Evolutionary conservation across 2,888 invertebrate genomes (phyloP).

Genomic region (Apamea anceps): DNA sequence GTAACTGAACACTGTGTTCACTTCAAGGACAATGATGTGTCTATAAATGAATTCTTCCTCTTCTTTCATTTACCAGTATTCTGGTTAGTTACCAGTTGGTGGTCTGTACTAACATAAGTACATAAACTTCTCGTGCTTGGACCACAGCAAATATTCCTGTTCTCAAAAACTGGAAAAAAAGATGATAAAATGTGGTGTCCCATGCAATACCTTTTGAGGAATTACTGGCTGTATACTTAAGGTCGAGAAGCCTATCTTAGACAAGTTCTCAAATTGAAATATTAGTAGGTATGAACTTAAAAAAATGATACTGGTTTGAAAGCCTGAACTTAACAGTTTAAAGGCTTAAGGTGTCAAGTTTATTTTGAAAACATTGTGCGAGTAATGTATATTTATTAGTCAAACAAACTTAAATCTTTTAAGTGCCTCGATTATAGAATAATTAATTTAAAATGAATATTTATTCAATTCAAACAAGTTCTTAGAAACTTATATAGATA

Average conservation of each 20-base stretch:
- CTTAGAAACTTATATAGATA: constrained; percentile 40
- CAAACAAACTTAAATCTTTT: background rate
- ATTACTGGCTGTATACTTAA: background rate
- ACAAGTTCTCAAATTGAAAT: background rate
- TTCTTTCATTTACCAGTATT: background rate
- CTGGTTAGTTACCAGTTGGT: background rate
- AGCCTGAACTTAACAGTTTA: background rate
- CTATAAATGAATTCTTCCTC: background rate
- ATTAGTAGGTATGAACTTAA: background rate
- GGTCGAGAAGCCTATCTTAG: too few relatives aligned
- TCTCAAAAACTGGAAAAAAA: background rate
- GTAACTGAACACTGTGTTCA: background rate
- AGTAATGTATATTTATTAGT: background rate
- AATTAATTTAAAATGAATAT: constrained; percentile 29
- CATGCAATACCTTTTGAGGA: background rate
- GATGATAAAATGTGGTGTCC: background rate
- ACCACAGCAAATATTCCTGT: background rate
- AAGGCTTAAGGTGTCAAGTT: background rate
- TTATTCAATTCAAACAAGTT: constrained; percentile 46
- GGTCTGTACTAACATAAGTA: too few relatives aligned
- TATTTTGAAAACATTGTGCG: background rate
- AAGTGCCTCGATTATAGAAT: background rate
- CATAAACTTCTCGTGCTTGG: background rate
- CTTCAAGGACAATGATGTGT: background rate
- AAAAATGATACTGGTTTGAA: background rate